Conservation (phyloP, 2,888 invertebrate genomes). For the Malacosoma neustria region DNA sequence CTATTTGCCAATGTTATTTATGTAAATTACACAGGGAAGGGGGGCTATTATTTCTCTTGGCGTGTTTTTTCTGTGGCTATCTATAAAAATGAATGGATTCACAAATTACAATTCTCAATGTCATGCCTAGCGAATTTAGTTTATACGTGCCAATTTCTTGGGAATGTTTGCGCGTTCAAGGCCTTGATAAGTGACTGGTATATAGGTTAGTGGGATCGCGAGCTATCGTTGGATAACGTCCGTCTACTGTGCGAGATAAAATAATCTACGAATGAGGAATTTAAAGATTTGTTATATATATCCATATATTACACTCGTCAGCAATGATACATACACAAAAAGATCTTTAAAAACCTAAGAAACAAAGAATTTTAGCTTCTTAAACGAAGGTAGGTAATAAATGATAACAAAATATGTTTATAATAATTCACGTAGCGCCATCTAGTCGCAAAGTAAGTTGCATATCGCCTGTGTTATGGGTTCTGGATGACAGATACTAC, state of each 20-base stretch:
- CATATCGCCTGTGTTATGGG: too few relatives aligned
- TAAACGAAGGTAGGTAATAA: too few relatives aligned
- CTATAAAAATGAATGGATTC: conserved; percentile 48
- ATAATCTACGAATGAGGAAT: neutral
- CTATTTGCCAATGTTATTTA: conserved; percentile 18
- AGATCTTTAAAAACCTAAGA: too few relatives aligned
- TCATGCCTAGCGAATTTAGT: conserved; percentile 30
- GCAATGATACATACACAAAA: too few relatives aligned
- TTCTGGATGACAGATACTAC: too few relatives aligned
- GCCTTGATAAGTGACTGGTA: conserved; percentile 29
- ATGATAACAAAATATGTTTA: too few relatives aligned
- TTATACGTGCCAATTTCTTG: conserved; percentile 36
- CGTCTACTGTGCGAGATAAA: neutral
- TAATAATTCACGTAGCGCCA: too few relatives aligned
- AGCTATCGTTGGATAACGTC: conserved; percentile 16
- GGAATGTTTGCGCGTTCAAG: conserved; percentile 29
- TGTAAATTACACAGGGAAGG: conserved; percentile 27
- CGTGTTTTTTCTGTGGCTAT: conserved; percentile 20
- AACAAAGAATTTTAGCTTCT: too few relatives aligned
- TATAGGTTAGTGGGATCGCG: conserved; percentile 33
- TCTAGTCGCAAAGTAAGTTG: too few relatives aligned
- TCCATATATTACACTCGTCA: too few relatives aligned
- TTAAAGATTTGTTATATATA: too few relatives aligned
- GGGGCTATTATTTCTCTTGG: conserved; percentile 22
- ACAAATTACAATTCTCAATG: conserved; percentile 40